Percentiles rank a stretch among this genome's conserved stretches.
Conservation (phyloP, 2,113 vertebrate species). For the Campylorhamphus procurvoides region DNA sequence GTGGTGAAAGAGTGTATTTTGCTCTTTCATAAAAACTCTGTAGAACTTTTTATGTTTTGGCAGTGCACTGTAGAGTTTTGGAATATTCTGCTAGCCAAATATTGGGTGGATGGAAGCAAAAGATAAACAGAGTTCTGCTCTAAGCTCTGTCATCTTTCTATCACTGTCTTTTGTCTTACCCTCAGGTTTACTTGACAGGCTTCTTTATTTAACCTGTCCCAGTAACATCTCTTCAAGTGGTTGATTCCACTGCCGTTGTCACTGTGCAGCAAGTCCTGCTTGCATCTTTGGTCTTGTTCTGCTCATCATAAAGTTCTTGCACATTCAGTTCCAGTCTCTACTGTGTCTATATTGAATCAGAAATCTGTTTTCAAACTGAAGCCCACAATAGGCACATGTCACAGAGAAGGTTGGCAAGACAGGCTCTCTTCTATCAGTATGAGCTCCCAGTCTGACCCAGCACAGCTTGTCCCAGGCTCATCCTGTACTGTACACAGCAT, state of each 20-base stretch:
- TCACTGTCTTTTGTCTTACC: not conserved
- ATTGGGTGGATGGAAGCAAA: not conserved
- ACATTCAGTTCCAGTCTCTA: not conserved
- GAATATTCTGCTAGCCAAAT: not conserved
- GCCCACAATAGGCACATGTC: not conserved
- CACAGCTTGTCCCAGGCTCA: not conserved
- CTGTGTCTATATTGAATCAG: not conserved
- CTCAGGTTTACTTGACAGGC: not conserved
- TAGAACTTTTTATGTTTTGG: not conserved
- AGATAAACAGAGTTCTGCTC: not conserved
- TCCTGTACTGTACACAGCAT: not conserved
- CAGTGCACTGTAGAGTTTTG: not conserved
- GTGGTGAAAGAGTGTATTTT: not conserved
- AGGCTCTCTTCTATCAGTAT: not conserved
- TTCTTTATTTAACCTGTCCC: not conserved
- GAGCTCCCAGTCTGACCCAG: not conserved
- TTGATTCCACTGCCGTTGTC: not conserved
- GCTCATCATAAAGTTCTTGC: not conserved
- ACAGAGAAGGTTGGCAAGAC: not conserved
- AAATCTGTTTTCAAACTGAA: not conserved
- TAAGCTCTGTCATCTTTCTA: not conserved
- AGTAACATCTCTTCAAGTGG: not conserved
- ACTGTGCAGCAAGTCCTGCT: not conserved
- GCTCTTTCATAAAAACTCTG: not conserved
- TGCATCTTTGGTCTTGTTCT: not conserved